phyloP scores from a whole-genome alignment of 2,113 vertebrate genomes.

The Triplophysa dalaica region DNA sequence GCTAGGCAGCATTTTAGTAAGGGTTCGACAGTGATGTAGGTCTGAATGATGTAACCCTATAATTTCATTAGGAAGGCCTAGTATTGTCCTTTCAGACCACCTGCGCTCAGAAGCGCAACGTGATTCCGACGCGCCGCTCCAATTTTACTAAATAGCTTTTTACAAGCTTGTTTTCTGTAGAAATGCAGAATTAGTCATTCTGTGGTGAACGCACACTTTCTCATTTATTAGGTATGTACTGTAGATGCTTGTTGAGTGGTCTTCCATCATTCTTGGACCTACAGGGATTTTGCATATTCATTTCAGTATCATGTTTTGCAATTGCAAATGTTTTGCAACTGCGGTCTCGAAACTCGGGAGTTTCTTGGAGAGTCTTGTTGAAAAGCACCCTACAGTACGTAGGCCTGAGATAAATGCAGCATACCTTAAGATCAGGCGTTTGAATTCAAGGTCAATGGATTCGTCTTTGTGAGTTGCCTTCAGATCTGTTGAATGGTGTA shows the following conservation, averaged over 20 bases:
- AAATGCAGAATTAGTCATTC: not conserved
- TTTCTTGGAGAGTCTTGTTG: not conserved
- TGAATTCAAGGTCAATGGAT: constrained; percentile 54
- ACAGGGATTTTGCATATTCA: not conserved
- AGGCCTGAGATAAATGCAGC: constrained; percentile 11
- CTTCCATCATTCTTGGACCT: not conserved
- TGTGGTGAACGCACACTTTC: not conserved
- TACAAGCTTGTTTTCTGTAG: not conserved
- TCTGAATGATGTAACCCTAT: not conserved
- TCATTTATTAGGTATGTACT: not conserved
- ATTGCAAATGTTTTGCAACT: not conserved
- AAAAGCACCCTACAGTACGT: not conserved
- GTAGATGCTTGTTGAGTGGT: not conserved
- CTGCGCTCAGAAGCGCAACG: not conserved
- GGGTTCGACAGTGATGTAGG: constrained; percentile 13
- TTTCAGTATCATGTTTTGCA: not conserved
- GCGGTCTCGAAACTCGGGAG: not conserved
- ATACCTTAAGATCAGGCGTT: constrained; percentile 56
- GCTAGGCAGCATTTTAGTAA: constrained; percentile 1
- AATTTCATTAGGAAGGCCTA: not conserved
- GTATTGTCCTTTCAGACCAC: not conserved
- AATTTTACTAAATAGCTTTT: not conserved
- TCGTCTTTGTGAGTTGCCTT: constrained; percentile 58
- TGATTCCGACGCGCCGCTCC: not conserved
- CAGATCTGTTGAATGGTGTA: constrained; percentile 69